Percentiles rank a stretch among this genome's conserved stretches.
These are phyloP conservation scores for Nesometra sesokonis DNA, from an alignment of 35 echinoderm and acorn worm species.

Conservation along the genomic window DNA sequence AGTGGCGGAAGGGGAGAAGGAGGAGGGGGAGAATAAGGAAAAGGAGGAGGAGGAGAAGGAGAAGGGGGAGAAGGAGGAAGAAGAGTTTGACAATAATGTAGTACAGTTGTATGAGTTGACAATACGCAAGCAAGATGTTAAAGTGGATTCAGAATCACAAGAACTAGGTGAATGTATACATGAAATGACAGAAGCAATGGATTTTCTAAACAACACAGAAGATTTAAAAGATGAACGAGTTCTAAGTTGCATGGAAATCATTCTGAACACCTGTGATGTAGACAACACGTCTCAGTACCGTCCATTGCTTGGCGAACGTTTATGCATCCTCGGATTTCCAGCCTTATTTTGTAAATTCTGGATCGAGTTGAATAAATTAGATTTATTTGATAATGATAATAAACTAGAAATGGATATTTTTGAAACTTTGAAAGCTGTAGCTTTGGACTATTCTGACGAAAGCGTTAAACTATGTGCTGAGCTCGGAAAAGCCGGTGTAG, in stretches of 20 bases:
- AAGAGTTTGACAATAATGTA: not conserved
- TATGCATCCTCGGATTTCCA: not conserved
- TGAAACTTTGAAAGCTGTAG: not conserved
- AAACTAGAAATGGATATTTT: not conserved
- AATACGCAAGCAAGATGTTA: not conserved
- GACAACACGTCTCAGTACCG: not conserved
- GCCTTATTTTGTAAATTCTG: not conserved
- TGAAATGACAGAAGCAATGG: not conserved
- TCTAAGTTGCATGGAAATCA: not conserved
- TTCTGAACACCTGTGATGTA: not conserved
- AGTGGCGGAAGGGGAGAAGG: too few species aligned
- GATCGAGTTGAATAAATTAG: not conserved
- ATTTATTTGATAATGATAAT: not conserved
- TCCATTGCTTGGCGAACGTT: not conserved
- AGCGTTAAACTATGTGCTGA: slow-evolving; percentile 8
- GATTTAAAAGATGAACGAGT: not conserved
- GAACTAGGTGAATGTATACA: not conserved
- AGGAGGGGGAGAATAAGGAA: too few species aligned
- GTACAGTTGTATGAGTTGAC: not conserved
- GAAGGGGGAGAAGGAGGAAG: not conserved
- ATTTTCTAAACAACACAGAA: not conserved
- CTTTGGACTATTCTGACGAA: slow-evolving; percentile 62
- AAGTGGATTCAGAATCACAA: not conserved
- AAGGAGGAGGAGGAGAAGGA: too few species aligned
- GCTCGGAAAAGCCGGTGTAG: slow-evolving; percentile 28